A percentile compares a stretch with the other conserved stretches of the same genome.
These are phyloP conservation scores for Harpalus rufipes DNA, from an alignment of 2,888 invertebrate species.

Conservation along the genomic window DNA sequence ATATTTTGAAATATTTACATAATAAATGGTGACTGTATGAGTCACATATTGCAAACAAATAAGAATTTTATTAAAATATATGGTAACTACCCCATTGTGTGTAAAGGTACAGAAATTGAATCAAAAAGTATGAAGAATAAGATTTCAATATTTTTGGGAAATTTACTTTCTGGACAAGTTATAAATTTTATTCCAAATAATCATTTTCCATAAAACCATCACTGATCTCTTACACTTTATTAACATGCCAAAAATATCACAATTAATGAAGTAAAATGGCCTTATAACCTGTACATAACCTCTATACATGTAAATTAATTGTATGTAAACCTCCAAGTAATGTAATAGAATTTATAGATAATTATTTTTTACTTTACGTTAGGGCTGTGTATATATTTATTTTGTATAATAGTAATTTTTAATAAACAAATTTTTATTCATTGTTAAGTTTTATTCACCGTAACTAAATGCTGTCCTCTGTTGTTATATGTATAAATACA, in stretches of 20 bases:
- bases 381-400: conserved; percentile 60
- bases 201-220: too few species aligned
- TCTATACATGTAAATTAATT: conserved; percentile 18
- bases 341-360: neutral
- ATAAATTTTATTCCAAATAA: too few species aligned
- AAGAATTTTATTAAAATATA: too few species aligned
- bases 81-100: too few species aligned
- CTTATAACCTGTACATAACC: conserved; percentile 4
- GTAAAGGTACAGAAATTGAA: too few species aligned
- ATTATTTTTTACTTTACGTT: conserved; percentile 42
- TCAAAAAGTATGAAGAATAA: too few species aligned
- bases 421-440: conserved; percentile 55
- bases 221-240: neutral
- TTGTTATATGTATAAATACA: conserved; percentile 4
- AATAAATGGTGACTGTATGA: too few species aligned
- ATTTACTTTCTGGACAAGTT: too few species aligned
- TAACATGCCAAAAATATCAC: neutral
- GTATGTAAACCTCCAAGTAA: neutral
- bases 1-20: too few species aligned
- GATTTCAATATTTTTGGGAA: too few species aligned
- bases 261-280: neutral
- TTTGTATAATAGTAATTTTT: conserved; percentile 52
- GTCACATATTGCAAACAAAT: too few species aligned
- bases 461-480: conserved; percentile 24
- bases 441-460: conserved; percentile 19